A percentile compares a stretch with the other conserved stretches of the same genome.
Evolutionary conservation across 2,888 invertebrate species (phyloP).

Genomic region (Cryptocephalus moraei): DNA sequence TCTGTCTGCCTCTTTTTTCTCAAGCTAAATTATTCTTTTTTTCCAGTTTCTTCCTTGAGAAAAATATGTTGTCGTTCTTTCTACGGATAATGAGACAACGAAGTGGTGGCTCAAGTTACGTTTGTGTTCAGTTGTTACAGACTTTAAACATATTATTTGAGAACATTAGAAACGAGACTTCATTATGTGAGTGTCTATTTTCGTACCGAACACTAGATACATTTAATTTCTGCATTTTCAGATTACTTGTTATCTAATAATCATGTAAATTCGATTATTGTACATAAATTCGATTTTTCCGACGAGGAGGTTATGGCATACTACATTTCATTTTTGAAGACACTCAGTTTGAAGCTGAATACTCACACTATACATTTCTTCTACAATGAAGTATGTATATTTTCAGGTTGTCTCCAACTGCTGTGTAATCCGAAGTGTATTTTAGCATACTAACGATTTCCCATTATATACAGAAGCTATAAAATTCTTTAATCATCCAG

Average conservation of each 20-base stretch:
- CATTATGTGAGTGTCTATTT: conserved; percentile 80
- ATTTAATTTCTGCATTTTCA: conserved; percentile 41
- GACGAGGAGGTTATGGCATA: conserved; percentile 99
- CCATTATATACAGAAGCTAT: conserved; percentile 98
- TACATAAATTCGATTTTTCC: conserved; percentile 98
- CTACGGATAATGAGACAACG: conserved; percentile 95
- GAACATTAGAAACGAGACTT: conserved; percentile 98
- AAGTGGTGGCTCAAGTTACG: conserved; percentile 85
- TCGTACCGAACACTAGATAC: neutral
- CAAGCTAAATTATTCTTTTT: conserved; percentile 5
- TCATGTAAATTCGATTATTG: conserved; percentile 98
- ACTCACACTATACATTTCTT: conserved; percentile 99
- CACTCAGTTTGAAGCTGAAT: conserved; percentile 93
- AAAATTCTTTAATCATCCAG: conserved; percentile 97
- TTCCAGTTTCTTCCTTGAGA: conserved; percentile 94
- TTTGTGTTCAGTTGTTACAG: conserved; percentile 95
- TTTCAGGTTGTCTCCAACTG: no score
- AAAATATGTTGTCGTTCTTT: conserved; percentile 98
- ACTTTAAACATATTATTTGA: conserved; percentile 98
- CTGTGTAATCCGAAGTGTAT: conserved; percentile 10
- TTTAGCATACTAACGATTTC: conserved; percentile 94
- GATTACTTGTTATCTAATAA: conserved; percentile 99
- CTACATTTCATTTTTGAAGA: conserved; percentile 98
- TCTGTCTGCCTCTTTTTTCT: neutral
- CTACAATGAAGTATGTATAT: conserved; percentile 81